Base-by-base conservation (phyloP, 2,888 invertebrate species). In the Heteromurus nitidus region DNA sequence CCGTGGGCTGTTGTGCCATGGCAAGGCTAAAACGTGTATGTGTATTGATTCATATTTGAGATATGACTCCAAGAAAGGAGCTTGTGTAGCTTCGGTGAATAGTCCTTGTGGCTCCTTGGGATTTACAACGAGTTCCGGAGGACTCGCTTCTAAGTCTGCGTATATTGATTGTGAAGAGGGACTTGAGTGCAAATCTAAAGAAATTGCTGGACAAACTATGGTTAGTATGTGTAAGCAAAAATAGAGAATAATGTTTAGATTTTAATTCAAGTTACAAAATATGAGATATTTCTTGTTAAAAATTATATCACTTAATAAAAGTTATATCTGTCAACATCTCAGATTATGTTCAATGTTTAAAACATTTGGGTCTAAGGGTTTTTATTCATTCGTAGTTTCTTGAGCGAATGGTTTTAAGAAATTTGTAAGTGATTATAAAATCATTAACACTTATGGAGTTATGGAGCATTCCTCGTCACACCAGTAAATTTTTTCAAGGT, bases 31-130 rank as follows among this genome's bases (percentile, higher is more conserved):
- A 42, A 82, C 74, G 16, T 84, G 84, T 28, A 50, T 80, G 42
- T 84, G 84, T 44, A 1, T 84, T 20, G 84, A 84, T 55, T 77
- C 77, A 2, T 84, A 81, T 53, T 64, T 84, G 11, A 64, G 58
- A 24, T 84, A 79, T 42, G 77, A 81, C 44, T 22, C 31, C 26
- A 79, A 50, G 5, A 81, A 68, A 30, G 24, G 28, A 13, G 69
- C 82, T 72, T 84, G 84, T 55, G 70, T 84, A 2, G 70, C 79
- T 31, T 31, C 58, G 2, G 30, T 42, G n/a, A 69, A 64, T 20
- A 53, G 62, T 11, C 60, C 69, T 20, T 82, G 82, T 65, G 82
- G 82, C 2, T 24, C 80, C 0, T 30, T 81, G 9, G 58, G 42
- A n/a, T 47, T 58, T 30, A 13, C 67, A 47, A 22, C 24, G 22